These are phyloP conservation scores for Pogona vitticeps DNA, from an alignment of 2,113 vertebrate genomes.

Conservation along the genomic window DNA sequence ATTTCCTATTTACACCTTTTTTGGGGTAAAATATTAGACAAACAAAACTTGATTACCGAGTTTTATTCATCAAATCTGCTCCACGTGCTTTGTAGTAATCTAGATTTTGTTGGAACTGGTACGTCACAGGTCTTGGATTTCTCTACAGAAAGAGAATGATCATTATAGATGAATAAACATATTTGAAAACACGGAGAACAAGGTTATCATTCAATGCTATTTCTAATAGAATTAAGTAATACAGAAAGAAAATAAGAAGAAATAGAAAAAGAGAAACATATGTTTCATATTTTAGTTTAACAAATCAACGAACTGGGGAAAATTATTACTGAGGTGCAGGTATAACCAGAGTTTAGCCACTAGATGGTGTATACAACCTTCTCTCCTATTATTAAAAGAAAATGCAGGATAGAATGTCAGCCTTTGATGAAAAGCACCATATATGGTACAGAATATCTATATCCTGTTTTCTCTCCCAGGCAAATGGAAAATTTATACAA, in stretches of 20 bases:
- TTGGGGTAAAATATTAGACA: background rate
- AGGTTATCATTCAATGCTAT: background rate
- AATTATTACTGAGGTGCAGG: background rate
- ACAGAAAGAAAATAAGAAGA: too few species aligned
- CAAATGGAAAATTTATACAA: background rate
- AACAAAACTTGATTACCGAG: slow-evolving; percentile 81
- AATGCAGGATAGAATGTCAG: background rate
- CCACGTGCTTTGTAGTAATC: slow-evolving; percentile 98
- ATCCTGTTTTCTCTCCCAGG: slow-evolving; percentile 17
- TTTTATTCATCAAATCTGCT: slow-evolving; percentile 93
- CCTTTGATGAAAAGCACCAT: slow-evolving; percentile 21
- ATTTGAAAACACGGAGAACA: background rate
- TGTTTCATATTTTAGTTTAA: background rate
- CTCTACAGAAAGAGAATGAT: slow-evolving; percentile 73
- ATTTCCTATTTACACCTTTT: too few species aligned
- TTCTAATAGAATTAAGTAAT: background rate
- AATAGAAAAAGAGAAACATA: background rate
- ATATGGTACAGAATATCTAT: slow-evolving; percentile 9
- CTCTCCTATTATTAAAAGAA: background rate
- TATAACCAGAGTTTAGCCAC: slow-evolving; percentile 53
- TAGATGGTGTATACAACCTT: slow-evolving; percentile 73
- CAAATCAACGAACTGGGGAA: fast-evolving
- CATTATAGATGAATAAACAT: background rate
- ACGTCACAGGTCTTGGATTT: slow-evolving; percentile 92
- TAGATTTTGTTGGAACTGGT: slow-evolving; percentile 97